phyloP scores from a whole-genome alignment of 2,888 invertebrate species.

The Lamellibrachia columna region DNA sequence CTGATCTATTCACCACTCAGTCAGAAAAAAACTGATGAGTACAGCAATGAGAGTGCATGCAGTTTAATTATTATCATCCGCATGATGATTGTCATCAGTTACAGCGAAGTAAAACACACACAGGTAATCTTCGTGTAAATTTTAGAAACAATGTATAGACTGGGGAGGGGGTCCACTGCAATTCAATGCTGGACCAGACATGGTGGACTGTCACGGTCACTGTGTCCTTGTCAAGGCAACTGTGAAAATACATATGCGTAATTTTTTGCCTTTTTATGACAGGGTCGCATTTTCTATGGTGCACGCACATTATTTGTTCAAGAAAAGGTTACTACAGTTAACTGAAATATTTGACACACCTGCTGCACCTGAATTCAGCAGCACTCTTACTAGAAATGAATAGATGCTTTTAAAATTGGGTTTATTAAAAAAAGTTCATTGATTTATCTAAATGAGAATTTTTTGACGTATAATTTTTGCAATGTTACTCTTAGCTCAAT shows the following conservation, averaged over 20 bases:
- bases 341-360: not conserved
- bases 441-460: not conserved
- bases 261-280: not conserved
- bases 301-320: not conserved
- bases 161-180: not conserved
- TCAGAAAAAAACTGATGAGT: not conserved
- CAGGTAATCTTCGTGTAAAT: not conserved
- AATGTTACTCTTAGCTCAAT: too few relatives aligned
- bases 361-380: not conserved
- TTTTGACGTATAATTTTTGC: not conserved
- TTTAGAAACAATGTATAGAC: not conserved
- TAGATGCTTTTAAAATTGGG: too few relatives aligned
- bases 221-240: not conserved
- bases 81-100: not conserved
- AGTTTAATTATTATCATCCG: conserved; percentile 12
- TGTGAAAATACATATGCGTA: not conserved
- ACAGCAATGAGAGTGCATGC: not conserved
- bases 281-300: not conserved
- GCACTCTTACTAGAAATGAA: not conserved
- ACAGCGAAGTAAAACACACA: not conserved
- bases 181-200: not conserved
- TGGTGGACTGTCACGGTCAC: too few relatives aligned
- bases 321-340: conserved; percentile 10
- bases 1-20: conserved; percentile 9
- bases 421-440: not conserved